phyloP scores from a whole-genome alignment of 1,140 invertebrate genomes.

The Drosophila lini region DNA sequence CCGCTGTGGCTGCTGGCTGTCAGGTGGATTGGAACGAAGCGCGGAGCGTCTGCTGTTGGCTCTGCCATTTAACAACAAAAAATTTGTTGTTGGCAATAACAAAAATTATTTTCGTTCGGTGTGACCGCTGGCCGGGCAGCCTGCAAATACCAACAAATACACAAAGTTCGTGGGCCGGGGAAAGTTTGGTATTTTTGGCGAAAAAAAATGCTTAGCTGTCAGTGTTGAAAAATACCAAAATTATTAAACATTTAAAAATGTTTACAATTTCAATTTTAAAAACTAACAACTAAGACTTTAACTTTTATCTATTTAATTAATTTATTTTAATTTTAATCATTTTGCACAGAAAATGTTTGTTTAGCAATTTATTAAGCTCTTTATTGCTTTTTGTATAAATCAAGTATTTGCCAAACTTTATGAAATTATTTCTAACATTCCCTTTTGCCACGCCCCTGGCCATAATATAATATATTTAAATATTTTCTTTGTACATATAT shows the following conservation, averaged over 20 bases:
- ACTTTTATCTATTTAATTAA: too few species aligned
- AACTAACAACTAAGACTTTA: too few species aligned
- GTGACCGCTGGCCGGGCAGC: conserved; percentile 10
- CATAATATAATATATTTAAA: not conserved
- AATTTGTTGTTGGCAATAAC: conserved; percentile 42
- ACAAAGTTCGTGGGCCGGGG: not conserved
- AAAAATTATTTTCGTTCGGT: conserved; percentile 41
- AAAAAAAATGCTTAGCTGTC: not conserved
- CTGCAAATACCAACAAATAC: conserved; percentile 22
- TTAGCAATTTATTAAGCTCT: too few species aligned
- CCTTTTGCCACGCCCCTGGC: not conserved
- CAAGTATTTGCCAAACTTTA: too few species aligned
- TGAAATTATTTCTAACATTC: not conserved
- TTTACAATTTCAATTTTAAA: not conserved
- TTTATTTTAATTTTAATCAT: too few species aligned
- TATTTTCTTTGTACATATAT: not conserved
- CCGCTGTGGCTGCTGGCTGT: conserved; percentile 24
- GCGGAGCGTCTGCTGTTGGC: conserved; percentile 24
- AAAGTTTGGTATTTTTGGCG: conserved; percentile 1
- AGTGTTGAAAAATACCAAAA: not conserved
- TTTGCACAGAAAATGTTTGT: too few species aligned
- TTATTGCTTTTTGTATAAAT: too few species aligned
- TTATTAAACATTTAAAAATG: not conserved
- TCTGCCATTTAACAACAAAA: conserved; percentile 47
- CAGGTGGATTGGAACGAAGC: conserved; percentile 29